These are phyloP conservation scores for Penelope pileata DNA, from an alignment of 2,113 vertebrate species.

Conservation along the genomic window DNA sequence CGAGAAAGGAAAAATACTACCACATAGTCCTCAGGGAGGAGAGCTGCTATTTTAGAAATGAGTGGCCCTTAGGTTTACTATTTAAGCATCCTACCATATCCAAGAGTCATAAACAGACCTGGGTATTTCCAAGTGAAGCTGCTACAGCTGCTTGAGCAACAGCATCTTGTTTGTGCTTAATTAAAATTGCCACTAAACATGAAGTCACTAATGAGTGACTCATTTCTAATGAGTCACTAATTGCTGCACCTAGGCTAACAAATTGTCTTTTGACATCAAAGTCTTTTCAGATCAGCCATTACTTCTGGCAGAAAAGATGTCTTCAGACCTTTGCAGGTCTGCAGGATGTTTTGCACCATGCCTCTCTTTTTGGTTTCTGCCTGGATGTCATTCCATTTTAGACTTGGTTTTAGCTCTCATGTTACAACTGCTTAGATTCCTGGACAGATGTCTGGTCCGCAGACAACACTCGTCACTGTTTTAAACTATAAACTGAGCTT, in stretches of 20 bases:
- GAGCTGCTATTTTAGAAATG: neutral
- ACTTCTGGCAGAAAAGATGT: neutral
- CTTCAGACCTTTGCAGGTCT: neutral
- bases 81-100: neutral
- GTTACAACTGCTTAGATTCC: neutral
- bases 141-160: neutral
- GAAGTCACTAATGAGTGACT: no score
- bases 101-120: neutral
- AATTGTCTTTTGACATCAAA: neutral
- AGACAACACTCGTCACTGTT: neutral
- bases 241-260: neutral
- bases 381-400: neutral
- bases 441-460: rapidly evolving
- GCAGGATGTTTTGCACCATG: neutral
- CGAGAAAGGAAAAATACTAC: neutral
- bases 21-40: neutral
- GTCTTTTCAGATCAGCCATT: neutral
- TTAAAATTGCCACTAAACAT: neutral
- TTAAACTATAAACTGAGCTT: neutral
- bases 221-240: neutral
- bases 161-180: neutral
- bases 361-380: neutral
- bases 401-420: neutral
- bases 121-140: neutral
- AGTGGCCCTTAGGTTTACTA: neutral